Evolutionary conservation across 2,888 invertebrate genomes (phyloP).

Genomic region (Lamellibrachia satsuma): DNA sequence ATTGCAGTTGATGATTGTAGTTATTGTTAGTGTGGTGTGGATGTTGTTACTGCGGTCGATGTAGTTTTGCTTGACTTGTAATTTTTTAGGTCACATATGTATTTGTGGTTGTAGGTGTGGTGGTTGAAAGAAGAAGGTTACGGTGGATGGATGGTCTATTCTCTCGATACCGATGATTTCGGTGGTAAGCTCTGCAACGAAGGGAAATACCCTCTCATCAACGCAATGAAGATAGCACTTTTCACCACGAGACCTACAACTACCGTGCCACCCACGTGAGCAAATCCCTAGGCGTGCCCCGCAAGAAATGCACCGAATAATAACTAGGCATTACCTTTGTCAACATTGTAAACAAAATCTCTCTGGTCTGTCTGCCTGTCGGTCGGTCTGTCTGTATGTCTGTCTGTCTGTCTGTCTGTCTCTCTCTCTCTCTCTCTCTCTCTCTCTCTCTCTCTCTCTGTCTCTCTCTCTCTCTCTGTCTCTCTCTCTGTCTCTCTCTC

Average conservation of each 20-base stretch:
- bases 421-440: no score
- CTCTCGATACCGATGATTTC: conserved; percentile 23
- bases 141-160: conserved; percentile 24
- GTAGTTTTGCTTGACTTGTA: not conserved
- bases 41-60: not conserved
- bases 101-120: not conserved
- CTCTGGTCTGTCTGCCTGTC: no score
- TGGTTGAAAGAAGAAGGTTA: conserved; percentile 20
- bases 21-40: not conserved
- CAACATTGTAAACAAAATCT: not conserved
- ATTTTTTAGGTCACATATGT: not conserved
- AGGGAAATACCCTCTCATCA: not conserved
- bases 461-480: no score
- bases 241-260: not conserved
- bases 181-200: not conserved
- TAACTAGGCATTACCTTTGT: not conserved
- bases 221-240: not conserved
- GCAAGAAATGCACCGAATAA: not conserved
- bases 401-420: no score
- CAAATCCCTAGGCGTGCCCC: not conserved
- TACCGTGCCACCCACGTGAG: not conserved
- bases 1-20: not conserved
- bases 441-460: no score
- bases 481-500: no score
- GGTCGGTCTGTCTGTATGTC: no score